A percentile compares a stretch with the other conserved stretches of the same genome.
Conservation (phyloP, 2,797 vertebrate species). For the Epinephelus coioides region DNA sequence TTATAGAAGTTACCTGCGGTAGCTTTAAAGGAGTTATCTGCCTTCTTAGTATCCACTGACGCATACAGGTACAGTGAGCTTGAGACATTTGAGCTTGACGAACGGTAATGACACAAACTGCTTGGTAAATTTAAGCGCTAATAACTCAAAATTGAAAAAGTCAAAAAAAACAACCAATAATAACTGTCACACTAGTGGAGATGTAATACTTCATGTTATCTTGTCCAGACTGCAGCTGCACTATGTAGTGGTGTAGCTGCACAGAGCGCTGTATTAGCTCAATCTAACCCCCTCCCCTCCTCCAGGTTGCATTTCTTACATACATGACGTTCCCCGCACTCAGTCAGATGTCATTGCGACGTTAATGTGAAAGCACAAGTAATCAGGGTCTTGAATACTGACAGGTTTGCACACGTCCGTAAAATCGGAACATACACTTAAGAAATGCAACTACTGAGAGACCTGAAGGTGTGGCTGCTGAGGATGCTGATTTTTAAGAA, state of each 20-base stretch:
- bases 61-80: slow-evolving; percentile 26
- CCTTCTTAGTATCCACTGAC: slow-evolving; percentile 50
- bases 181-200: slow-evolving; percentile 21
- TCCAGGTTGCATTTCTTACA: slow-evolving; percentile 59
- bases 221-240: slow-evolving; percentile 36
- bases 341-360: slow-evolving; percentile 49
- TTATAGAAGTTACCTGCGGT: too few species aligned
- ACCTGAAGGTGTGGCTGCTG: slow-evolving; percentile 63
- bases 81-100: slow-evolving; percentile 21
- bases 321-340: slow-evolving; percentile 43
- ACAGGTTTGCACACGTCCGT: slow-evolving; percentile 78
- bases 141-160: slow-evolving; percentile 21
- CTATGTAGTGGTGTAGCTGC: slow-evolving; percentile 37
- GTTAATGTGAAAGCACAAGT: slow-evolving; percentile 81
- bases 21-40: slow-evolving; percentile 9
- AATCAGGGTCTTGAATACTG: slow-evolving; percentile 71
- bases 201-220: slow-evolving; percentile 17
- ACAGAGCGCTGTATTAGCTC: slow-evolving; percentile 43
- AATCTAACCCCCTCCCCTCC: slow-evolving; percentile 10
- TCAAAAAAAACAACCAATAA: slow-evolving; percentile 12
- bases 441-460: slow-evolving; percentile 77
- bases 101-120: slow-evolving; percentile 12
- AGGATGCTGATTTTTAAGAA: slow-evolving; percentile 37
- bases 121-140: slow-evolving; percentile 24
- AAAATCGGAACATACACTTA: slow-evolving; percentile 47